Conservation (phyloP, 1,140 invertebrate species). For the Nasonia longicornis region DNA sequence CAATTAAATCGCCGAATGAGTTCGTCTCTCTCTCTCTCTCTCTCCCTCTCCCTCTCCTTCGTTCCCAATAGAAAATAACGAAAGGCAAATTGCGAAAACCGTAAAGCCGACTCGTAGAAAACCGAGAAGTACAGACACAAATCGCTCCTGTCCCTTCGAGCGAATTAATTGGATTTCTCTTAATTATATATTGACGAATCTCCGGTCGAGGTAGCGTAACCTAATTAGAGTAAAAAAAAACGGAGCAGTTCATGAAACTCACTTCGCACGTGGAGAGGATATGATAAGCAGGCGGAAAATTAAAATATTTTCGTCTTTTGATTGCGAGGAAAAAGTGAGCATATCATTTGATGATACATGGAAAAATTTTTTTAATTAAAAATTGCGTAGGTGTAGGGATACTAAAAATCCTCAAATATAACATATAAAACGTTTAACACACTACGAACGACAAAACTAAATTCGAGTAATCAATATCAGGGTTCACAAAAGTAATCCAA, state of each 20-base stretch:
- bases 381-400: too few species aligned
- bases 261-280: background rate
- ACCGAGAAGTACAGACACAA: background rate
- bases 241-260: background rate
- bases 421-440: too few species aligned
- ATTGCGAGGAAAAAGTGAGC: too few species aligned
- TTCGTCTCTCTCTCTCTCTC: background rate
- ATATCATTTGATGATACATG: too few species aligned
- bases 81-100: background rate
- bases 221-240: background rate
- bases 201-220: background rate
- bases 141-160: background rate
- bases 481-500: too few species aligned
- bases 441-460: too few species aligned
- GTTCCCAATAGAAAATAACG: background rate
- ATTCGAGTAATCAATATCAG: too few species aligned
- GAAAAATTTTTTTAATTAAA: too few species aligned
- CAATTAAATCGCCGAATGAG: background rate
- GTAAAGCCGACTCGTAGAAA: background rate
- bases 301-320: background rate
- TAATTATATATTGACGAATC: conserved; percentile 4
- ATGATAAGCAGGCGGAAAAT: background rate
- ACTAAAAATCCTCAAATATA: too few species aligned
- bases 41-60: background rate
- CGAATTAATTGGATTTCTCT: conserved; percentile 4